Conservation (phyloP, 1,140 invertebrate species). For the Drosophila auraria region DNA sequence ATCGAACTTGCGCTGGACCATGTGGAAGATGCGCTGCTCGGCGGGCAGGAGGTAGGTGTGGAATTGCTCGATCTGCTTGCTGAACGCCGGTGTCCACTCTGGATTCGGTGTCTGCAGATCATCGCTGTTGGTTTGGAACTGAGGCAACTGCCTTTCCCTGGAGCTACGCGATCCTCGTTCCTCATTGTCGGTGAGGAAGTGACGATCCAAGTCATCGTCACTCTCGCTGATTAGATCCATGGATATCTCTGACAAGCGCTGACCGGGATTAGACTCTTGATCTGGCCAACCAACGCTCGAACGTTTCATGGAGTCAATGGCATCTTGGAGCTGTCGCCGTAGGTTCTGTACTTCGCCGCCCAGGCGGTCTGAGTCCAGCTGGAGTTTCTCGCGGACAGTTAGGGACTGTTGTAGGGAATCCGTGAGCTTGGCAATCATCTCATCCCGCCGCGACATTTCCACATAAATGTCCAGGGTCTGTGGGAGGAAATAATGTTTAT, state of each 20-base stretch:
- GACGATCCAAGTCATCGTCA: constrained; percentile 76
- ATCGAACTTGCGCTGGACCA: constrained; percentile 86
- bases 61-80: constrained; percentile 84
- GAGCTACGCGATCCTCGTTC: constrained; percentile 73
- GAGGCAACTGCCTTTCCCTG: constrained; percentile 78
- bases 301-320: constrained; percentile 80
- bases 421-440: constrained; percentile 87
- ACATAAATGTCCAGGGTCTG: constrained; percentile 88
- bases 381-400: constrained; percentile 87
- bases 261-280: constrained; percentile 79
- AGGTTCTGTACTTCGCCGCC: constrained; percentile 87
- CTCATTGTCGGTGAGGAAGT: constrained; percentile 74
- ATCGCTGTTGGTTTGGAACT: constrained; percentile 46
- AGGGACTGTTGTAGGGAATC: constrained; percentile 87
- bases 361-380: constrained; percentile 87
- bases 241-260: constrained; percentile 80
- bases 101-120: constrained; percentile 71
- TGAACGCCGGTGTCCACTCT: constrained; percentile 77
- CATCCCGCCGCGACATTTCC: constrained; percentile 87
- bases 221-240: constrained; percentile 84
- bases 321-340: constrained; percentile 87
- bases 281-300: constrained; percentile 70
- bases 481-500: constrained; percentile 32
- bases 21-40: constrained; percentile 84
- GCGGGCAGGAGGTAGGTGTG: constrained; percentile 83